Conservation (phyloP, 2,888 invertebrate species). For the Mythimna pallens region DNA sequence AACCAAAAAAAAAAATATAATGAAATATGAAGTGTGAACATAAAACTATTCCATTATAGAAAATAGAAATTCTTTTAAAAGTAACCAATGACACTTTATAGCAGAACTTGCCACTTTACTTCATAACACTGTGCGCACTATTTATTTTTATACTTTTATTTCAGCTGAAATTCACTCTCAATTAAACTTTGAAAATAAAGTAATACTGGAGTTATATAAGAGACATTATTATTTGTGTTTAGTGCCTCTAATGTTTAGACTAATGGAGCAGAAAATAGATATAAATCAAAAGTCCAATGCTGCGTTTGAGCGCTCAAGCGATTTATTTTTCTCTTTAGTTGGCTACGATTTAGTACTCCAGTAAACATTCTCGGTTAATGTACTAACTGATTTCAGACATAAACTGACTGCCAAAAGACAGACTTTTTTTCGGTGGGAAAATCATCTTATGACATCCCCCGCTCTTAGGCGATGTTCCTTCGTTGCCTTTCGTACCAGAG, state of each 20-base stretch:
- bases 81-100: not conserved
- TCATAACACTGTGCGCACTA: slow-evolving; percentile 23
- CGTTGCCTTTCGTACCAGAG: no score
- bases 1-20: no score
- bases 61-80: slow-evolving; percentile 20
- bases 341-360: not conserved
- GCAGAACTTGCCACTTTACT: slow-evolving; percentile 3
- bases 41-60: no score
- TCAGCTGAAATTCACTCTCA: slow-evolving; percentile 26
- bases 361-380: not conserved
- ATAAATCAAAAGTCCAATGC: slow-evolving; percentile 6
- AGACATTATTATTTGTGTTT: slow-evolving; percentile 30
- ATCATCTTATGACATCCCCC: no score
- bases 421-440: no score
- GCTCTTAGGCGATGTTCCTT: no score
- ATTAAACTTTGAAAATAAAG: slow-evolving; percentile 45
- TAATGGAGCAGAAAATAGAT: slow-evolving; percentile 32
- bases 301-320: not conserved
- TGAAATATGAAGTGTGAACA: not conserved
- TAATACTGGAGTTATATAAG: slow-evolving; percentile 22
- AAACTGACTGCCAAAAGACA: not conserved
- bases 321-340: slow-evolving; percentile 2
- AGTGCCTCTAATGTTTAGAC: slow-evolving; percentile 9
- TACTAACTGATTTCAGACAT: not conserved
- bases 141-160: slow-evolving; percentile 36